Evolutionary conservation across 2,797 vertebrate species (phyloP), one percentile per base, ranked within the genome.

Genomic region (Austrolebias charrua): DNA sequence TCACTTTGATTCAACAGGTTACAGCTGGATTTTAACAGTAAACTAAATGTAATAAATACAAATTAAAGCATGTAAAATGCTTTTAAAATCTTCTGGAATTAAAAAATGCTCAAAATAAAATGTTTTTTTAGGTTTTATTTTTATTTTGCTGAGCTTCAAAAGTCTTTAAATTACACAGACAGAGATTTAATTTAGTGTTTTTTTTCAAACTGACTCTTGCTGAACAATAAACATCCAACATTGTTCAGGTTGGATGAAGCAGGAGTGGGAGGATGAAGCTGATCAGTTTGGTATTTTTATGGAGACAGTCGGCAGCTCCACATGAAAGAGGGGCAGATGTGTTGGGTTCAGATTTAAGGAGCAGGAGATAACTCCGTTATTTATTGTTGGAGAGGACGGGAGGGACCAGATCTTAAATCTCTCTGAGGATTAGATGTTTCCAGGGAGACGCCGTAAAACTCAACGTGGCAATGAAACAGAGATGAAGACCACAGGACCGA

Each of bases 341-440:
- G 12, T 44, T 19, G 42, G 56, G 56, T 55, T 16, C 12, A 59
- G 43, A 60, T 47, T 49, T n/a, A 56, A 55, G n/a, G 53, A 65
- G 24, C 13, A 12, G 52, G 42, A 59, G 51, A 4, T 35, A 65
- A 49, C 13, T 44, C 18, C 18, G 44, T 0, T n/a, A 51, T 14
- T 69, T 60, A 45, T 59, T 50, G 57, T 38, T 44, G 5, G 65
- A 60, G 57, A 11, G 24, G 50, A 60, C 54, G 9, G n/a, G 50
- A 45, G 43, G 70, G 65, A 69, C 72, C 20, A 29, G 55, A 11
- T 18, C 18, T 51, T 83, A 75, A 81, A 75, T 88, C 80, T 68
- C 0, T 1, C 16, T 0, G 57, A 49, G 73, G 83, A 80, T 84
- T 60, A 76, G 9, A 66, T 43, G 6, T 4, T 12, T 76, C 54